Percentiles rank a stretch among this genome's conserved stretches.
These are phyloP conservation scores for Aplocera efformata DNA, from an alignment of 2,888 invertebrate species.

Conservation along the genomic window DNA sequence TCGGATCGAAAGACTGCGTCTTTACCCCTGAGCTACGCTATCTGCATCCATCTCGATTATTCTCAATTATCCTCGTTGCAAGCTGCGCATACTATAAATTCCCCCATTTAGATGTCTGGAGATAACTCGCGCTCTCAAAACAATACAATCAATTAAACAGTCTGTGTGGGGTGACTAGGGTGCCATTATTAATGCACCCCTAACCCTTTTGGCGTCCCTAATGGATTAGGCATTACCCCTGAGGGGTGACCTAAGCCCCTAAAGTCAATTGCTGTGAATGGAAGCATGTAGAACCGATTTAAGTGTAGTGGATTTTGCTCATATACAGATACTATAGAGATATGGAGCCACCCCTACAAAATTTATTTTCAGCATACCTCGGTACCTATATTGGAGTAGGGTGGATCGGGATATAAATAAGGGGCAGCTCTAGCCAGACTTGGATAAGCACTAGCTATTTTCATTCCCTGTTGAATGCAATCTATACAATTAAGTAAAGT, in stretches of 20 bases:
- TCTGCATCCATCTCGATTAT: conserved; percentile 9
- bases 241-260: conserved; percentile 51
- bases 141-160: conserved; percentile 28
- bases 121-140: conserved; percentile 25
- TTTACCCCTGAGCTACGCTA: too few relatives aligned
- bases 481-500: too few relatives aligned
- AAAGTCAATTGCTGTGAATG: conserved; percentile 37
- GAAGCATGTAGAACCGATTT: conserved; percentile 42
- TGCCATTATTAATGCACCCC: conserved; percentile 13
- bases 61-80: conserved; percentile 14
- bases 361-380: too few relatives aligned
- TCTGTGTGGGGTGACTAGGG: conserved; percentile 22
- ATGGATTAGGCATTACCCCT: conserved; percentile 31
- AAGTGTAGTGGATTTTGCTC: conserved; percentile 44
- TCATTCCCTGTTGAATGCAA: too few relatives aligned
- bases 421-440: too few relatives aligned
- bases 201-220: conserved; percentile 16
- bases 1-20: too few relatives aligned
- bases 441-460: too few relatives aligned
- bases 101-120: conserved; percentile 30
- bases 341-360: too few relatives aligned
- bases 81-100: conserved; percentile 17
- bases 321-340: conserved; percentile 41
- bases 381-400: too few relatives aligned
- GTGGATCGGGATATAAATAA: too few relatives aligned